A percentile compares a stretch with the other conserved stretches of the same genome.
phyloP scores from a whole-genome alignment of 2,888 invertebrate species.

The Rotaria socialis region DNA sequence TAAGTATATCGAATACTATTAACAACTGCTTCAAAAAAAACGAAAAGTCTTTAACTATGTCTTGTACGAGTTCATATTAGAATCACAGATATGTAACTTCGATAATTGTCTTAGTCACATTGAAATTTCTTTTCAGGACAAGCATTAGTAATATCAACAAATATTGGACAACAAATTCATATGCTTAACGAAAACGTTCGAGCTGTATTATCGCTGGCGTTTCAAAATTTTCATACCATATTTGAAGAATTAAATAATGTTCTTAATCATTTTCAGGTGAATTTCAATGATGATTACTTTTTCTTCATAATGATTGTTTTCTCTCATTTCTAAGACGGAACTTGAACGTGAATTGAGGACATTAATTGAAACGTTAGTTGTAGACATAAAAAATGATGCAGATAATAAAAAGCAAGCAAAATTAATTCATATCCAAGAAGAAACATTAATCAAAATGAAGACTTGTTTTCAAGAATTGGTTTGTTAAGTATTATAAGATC shows the following conservation, averaged over 20 bases:
- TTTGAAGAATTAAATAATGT: background rate
- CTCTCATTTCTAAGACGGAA: background rate
- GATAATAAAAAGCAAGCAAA: background rate
- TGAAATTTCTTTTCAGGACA: background rate
- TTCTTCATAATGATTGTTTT: background rate
- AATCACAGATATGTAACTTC: background rate
- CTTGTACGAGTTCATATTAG: no score
- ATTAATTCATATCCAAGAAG: background rate
- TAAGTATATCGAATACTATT: background rate
- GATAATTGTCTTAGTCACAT: no score
- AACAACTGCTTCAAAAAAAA: no score
- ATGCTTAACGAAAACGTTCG: conserved; percentile 23
- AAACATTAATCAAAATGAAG: conserved; percentile 21
- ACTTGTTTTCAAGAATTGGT: conserved; percentile 25
- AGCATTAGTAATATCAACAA: background rate
- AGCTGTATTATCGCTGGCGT: conserved; percentile 1
- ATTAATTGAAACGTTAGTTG: background rate
- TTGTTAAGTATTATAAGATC: background rate
- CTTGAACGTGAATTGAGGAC: background rate
- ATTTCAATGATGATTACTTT: background rate
- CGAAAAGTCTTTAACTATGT: no score
- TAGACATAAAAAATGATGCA: background rate
- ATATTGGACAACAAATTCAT: background rate
- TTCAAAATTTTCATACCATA: conserved; percentile 4
- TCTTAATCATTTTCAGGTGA: background rate